Conservation (phyloP, 2,797 vertebrate genomes). For the Telmatherina bonti region DNA sequence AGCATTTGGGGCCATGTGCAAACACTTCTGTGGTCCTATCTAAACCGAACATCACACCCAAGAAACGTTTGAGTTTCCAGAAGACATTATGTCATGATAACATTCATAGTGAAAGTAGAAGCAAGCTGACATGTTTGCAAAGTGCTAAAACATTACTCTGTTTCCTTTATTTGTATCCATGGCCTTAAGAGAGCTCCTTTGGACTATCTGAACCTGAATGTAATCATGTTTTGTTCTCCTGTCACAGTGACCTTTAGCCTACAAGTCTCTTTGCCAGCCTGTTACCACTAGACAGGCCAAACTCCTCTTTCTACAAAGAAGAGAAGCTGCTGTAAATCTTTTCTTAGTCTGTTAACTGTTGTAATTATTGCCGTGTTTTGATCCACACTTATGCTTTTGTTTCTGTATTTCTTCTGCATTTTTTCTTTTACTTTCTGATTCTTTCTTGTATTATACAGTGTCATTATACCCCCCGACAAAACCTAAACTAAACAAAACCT, state of each 20-base stretch:
- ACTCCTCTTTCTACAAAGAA: constrained; percentile 55
- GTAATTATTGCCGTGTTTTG: constrained; percentile 15
- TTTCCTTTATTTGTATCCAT: neutral
- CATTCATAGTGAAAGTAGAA: neutral
- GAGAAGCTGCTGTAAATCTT: constrained; percentile 35
- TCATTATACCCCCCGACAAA: neutral
- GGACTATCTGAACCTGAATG: constrained; percentile 2
- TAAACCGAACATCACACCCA: neutral
- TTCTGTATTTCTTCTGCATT: constrained; percentile 1
- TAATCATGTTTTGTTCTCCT: constrained; percentile 23
- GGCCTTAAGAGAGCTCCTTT: constrained; percentile 5
- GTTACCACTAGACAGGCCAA: constrained; percentile 40
- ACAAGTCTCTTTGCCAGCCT: constrained; percentile 56
- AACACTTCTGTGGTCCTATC: neutral
- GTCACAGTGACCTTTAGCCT: constrained; percentile 57
- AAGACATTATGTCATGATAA: neutral
- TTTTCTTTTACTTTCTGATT: neutral
- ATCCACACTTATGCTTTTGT: constrained; percentile 23
- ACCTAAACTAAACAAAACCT: constrained; percentile 20
- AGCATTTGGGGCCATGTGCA: neutral
- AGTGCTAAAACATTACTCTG: neutral
- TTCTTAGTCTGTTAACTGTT: constrained; percentile 55
- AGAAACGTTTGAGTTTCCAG: neutral
- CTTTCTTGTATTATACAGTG: constrained; percentile 11
- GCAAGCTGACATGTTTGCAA: neutral